These are phyloP conservation scores for Tetranychus urticae DNA, from an alignment of 1,140 invertebrate species.

Conservation along the genomic window DNA sequence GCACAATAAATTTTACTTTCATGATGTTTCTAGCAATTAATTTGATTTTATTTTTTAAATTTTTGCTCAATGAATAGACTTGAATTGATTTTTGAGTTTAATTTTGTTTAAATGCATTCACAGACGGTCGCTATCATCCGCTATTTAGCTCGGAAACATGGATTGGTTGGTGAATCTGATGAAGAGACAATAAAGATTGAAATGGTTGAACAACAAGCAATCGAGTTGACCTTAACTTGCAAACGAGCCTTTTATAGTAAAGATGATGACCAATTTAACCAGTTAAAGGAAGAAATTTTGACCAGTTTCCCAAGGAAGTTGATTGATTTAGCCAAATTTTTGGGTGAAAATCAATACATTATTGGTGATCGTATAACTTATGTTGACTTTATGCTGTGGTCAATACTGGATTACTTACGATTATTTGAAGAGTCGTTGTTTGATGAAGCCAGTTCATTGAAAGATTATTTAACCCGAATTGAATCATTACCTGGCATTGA, in stretches of 20 bases:
- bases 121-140: conserved; percentile 22
- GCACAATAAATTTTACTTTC: no score
- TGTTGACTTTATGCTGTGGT: conserved; percentile 28
- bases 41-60: no score
- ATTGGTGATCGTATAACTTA: conserved; percentile 25
- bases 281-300: background rate
- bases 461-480: background rate
- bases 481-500: background rate
- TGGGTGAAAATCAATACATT: conserved; percentile 23
- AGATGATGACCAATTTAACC: conserved; percentile 2
- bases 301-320: conserved; percentile 17
- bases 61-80: no score
- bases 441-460: no score
- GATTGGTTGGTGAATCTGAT: conserved; percentile 19
- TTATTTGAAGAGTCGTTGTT: background rate
- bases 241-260: conserved; percentile 7
- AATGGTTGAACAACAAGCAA: conserved; percentile 19
- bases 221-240: background rate
- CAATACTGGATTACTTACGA: conserved; percentile 23
- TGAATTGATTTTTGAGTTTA: background rate
- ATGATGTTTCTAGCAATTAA: no score
- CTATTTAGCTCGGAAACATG: conserved; percentile 22
- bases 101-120: background rate
- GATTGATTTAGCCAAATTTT: conserved; percentile 18
- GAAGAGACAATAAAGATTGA: conserved; percentile 23